Evolutionary conservation across 2,797 vertebrate genomes (phyloP), one percentile per base, ranked within the genome.

Genomic region (Simalia tracyae): DNA sequence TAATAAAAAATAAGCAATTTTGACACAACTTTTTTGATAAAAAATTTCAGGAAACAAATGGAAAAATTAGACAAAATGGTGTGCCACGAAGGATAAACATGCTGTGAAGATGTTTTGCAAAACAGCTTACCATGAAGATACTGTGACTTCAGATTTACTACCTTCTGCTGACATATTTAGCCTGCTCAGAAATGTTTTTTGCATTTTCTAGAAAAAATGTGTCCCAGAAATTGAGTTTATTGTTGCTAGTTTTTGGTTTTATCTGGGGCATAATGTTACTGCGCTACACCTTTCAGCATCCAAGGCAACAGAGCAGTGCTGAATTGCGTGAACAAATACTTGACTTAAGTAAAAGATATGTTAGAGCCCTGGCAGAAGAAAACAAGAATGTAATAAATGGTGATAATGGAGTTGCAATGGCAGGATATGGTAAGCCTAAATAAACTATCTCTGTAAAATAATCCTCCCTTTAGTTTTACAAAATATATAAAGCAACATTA

Each of bases 251-350:
- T 57, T 98, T 99, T n/a, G 99, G 99, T 95, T 98, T 99, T 95
- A 98, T 97, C 86, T 99, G 99, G 99, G 99, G 99, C 88, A 96
- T 99, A 88, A 98, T 99, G 98, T 97, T 99, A 95, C 97, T 99
- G 81, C 98, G 98, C 92, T 99, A 99, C 96, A 99, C 99, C 0
- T 98, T 98, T 86, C 98, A 99, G 95, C 98, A 99, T 95, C 99
- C 99, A 60, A 98, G 98, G 87, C 98, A 98, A 95, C 98, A 99
- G 96, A 99, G 98, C 97, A 99, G 99, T 5, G 97, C 98, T 0
- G 98, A 99, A 97, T 96, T 99, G 84, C 98, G 98, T 15, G 98
- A 99, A 96, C 98, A 99, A 97, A 99, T 99, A 95, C 90, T 99
- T 87, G 99, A 99, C 95, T 98, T 99, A 94, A 99, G 99, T 95